phyloP scores from a whole-genome alignment of 2,888 invertebrate genomes.

The Phanerotoma sp. region DNA sequence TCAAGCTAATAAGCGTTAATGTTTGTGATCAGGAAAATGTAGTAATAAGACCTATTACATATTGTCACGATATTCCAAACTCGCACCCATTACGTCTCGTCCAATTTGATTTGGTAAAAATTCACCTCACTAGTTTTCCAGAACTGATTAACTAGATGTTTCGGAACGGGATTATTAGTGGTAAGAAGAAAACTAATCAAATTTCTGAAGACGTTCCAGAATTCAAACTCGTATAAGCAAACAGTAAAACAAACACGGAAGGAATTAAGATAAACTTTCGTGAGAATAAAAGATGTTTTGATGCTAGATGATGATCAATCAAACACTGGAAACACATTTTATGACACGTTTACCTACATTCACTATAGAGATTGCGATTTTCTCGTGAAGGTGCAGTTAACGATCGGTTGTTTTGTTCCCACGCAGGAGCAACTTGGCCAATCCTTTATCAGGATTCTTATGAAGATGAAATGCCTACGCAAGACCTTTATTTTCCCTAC shows the following conservation, averaged over 20 bases:
- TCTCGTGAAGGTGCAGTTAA: constrained; percentile 11
- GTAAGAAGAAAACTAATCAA: background rate
- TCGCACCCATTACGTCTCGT: no score
- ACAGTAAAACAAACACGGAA: background rate
- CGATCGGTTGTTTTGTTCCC: constrained; percentile 23
- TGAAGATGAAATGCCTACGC: constrained; percentile 21
- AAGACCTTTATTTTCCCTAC: constrained; percentile 18
- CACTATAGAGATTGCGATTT: constrained; percentile 27
- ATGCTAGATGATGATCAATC: background rate
- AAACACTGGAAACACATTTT: constrained; percentile 22
- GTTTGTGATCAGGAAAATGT: no score
- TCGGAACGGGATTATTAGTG: no score
- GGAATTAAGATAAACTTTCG: background rate
- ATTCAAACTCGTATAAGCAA: no score
- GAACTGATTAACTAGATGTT: no score
- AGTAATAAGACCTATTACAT: no score
- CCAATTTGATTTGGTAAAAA: no score
- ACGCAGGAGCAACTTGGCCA: constrained; percentile 24
- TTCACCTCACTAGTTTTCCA: background rate
- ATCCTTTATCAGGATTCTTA: constrained; percentile 29
- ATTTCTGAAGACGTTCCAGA: no score
- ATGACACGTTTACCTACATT: constrained; percentile 40
- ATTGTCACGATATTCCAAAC: no score
- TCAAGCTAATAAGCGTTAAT: no score
- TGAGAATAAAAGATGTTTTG: background rate